Base-by-base conservation (phyloP, 2,888 invertebrate species). In the Synergus itoensis region DNA sequence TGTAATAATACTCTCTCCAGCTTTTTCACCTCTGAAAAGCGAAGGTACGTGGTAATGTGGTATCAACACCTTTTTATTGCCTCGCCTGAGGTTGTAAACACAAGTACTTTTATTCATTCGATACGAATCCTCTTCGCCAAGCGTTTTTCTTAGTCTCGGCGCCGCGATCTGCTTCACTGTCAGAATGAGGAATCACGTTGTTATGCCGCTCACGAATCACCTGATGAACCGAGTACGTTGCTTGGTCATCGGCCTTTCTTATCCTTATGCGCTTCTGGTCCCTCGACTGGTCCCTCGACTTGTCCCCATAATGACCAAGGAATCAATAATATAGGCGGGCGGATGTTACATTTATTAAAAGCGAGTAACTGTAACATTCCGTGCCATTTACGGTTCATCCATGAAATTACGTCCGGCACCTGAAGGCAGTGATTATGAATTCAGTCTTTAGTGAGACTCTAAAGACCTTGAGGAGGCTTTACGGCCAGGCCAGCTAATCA, bases 131-230 rank as follows among this genome's bases (percentile, higher is more conserved):
- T 73, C 40, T 48, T 41, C 62, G 65, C 57, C 40, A 48, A 76
- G 79, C 79, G 57, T 79, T 79, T 79, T 79, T 79, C 79, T 76
- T 21, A 41, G 77, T 79, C 79, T 41, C 40, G 79, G 65, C 77
- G 79, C 79, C 65, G 79, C 28, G 73, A 73, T 73, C 73, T 73
- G 73, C 73, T 73, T 73, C 48, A 53, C 79, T 79, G 76, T 79
- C 79, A 77, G 79, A 16, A 79, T 79, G 79, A 79, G 57, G 67
- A 65, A 79, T 79, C 78, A 79, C 78, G 78, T 79, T 79, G 78
- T 79, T 79, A 79, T 62, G 78, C 78, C n/a, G 73, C 76, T 76
- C 78, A 79, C 78, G 78, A 79, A 76, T 79, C 78, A 75, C 63
- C 63, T 76, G 78, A 76, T 75, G 78, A 76, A 79, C 57, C 78